Conservation (phyloP, 1,140 invertebrate genomes). For the Drosophila aff. region DNA sequence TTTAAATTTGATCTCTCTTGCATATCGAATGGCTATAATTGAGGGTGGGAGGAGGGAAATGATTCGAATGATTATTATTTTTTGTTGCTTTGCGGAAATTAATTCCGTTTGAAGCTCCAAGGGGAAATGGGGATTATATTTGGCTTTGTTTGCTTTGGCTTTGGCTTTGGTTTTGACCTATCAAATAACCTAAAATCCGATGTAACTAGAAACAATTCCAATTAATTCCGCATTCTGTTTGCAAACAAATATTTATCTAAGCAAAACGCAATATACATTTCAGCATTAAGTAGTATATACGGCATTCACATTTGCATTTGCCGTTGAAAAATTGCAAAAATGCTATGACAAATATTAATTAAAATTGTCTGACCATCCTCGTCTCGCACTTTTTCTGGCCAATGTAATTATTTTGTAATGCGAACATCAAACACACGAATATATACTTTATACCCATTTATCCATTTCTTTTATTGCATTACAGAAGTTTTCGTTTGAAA, state of each 20-base stretch:
- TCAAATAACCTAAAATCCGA: conserved; percentile 47
- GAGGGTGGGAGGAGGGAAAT: background rate
- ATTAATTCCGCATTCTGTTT: conserved; percentile 65
- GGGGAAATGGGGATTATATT: background rate
- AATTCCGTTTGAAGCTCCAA: conserved; percentile 37
- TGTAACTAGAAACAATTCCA: conserved; percentile 59
- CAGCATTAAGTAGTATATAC: conserved; percentile 18
- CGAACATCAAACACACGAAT: conserved; percentile 12
- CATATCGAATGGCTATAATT: conserved; percentile 53
- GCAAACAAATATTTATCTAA: conserved; percentile 64
- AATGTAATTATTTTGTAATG: conserved; percentile 62
- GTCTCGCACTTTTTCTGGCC: background rate
- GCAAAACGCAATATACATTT: conserved; percentile 49
- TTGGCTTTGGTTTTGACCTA: conserved; percentile 41
- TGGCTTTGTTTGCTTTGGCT: conserved; percentile 34
- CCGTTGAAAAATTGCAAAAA: conserved; percentile 44
- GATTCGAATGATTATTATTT: conserved; percentile 47
- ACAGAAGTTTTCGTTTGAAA: conserved; percentile 32
- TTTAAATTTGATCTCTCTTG: conserved; percentile 47
- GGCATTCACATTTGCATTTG: background rate
- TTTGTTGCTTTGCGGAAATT: conserved; percentile 42
- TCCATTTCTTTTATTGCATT: conserved; percentile 44
- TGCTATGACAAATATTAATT: conserved; percentile 70
- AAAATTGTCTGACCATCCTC: conserved; percentile 30
- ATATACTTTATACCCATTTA: background rate